These are phyloP conservation scores for Drosophila lini DNA, from an alignment of 1,140 invertebrate species.

Conservation along the genomic window DNA sequence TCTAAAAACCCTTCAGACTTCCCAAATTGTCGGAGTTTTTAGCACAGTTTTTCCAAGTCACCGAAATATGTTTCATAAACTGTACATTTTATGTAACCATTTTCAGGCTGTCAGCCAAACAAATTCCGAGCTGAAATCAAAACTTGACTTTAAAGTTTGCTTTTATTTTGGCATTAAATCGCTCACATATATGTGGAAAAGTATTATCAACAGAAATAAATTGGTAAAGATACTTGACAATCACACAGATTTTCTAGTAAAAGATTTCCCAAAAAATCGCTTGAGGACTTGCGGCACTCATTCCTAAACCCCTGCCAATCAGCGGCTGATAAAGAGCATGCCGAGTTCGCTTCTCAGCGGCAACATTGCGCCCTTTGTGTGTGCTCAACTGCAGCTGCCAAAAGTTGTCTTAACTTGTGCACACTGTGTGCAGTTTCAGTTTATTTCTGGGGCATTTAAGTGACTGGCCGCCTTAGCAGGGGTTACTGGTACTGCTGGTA, in stretches of 20 bases:
- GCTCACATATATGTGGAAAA: neutral
- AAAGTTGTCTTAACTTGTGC: constrained; percentile 60
- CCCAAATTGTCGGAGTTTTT: constrained; percentile 1
- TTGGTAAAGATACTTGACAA: neutral
- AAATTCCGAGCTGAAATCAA: constrained; percentile 2
- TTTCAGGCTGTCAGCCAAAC: neutral
- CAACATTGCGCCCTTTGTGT: constrained; percentile 26
- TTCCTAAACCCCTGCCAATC: neutral
- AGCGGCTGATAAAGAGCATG: constrained; percentile 28
- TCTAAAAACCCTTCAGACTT: neutral
- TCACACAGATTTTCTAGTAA: neutral
- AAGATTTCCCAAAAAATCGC: neutral
- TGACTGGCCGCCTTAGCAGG: constrained; percentile 66
- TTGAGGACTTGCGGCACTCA: neutral
- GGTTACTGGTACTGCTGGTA: constrained; percentile 26
- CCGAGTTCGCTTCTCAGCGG: constrained; percentile 22
- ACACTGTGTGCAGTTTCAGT: constrained; percentile 77
- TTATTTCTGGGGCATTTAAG: constrained; percentile 76
- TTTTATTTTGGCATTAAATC: neutral
- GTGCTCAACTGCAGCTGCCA: constrained; percentile 66
- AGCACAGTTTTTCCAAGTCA: neutral
- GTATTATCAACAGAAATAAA: neutral
- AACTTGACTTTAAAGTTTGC: neutral
- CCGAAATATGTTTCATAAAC: neutral
- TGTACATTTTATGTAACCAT: neutral